Conservation (phyloP, 2,888 invertebrate species). For the Phymatocera aterrima region DNA sequence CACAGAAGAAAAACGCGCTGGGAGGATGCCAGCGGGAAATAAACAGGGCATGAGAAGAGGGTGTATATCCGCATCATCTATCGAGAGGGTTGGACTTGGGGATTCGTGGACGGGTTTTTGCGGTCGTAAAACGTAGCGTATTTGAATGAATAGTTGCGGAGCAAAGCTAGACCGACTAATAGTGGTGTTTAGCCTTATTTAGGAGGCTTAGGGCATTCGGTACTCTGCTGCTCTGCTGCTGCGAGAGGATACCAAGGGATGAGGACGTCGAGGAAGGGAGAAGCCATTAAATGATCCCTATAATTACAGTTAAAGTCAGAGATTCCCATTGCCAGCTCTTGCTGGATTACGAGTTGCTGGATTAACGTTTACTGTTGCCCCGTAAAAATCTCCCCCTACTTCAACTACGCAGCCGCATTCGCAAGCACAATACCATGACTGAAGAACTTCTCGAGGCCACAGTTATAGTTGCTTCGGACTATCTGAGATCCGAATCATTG, state of each 20-base stretch:
- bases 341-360: slow-evolving; percentile 58
- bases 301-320: slow-evolving; percentile 67
- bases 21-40: neutral
- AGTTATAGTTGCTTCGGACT: slow-evolving; percentile 13
- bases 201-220: slow-evolving; percentile 47
- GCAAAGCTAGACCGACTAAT: slow-evolving; percentile 44
- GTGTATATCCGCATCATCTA: neutral
- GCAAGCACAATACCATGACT: slow-evolving; percentile 22
- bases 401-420: slow-evolving; percentile 19
- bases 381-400: slow-evolving; percentile 33
- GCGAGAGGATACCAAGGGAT: slow-evolving; percentile 37
- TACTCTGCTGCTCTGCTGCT: slow-evolving; percentile 33
- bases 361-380: slow-evolving; percentile 41
- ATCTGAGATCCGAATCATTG: slow-evolving; percentile 19
- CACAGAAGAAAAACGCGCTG: neutral
- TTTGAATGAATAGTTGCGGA: slow-evolving; percentile 47
- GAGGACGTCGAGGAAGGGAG: slow-evolving; percentile 52
- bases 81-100: slow-evolving; percentile 29
- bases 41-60: neutral
- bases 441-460: slow-evolving; percentile 16
- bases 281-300: slow-evolving; percentile 69
- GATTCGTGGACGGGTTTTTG: slow-evolving; percentile 44
- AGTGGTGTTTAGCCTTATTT: slow-evolving; percentile 48
- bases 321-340: slow-evolving; percentile 58
- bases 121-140: slow-evolving; percentile 46